Percentiles rank a stretch among this genome's conserved stretches.
These are phyloP conservation scores for Papilio glaucus DNA, from an alignment of 1,140 invertebrate species.

Conservation along the genomic window DNA sequence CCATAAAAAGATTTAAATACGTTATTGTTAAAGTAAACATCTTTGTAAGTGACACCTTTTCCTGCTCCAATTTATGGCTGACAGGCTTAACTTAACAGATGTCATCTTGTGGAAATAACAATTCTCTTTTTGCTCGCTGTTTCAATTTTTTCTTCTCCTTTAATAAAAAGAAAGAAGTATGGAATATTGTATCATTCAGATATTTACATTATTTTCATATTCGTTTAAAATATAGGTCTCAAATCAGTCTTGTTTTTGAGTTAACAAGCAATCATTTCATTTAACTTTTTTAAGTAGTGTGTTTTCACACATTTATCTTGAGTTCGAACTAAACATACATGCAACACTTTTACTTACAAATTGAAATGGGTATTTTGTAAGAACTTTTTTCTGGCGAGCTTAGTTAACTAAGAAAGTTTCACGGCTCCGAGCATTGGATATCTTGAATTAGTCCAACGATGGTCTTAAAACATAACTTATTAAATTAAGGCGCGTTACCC, in stretches of 20 bases:
- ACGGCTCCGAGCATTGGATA: slow-evolving; percentile 39
- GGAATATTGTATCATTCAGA: neutral
- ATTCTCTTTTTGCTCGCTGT: neutral
- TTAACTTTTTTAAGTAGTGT: no score
- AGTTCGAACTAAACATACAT: no score
- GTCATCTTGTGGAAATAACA: slow-evolving; percentile 16
- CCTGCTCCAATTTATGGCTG: neutral
- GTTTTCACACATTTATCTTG: no score
- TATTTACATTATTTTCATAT: no score
- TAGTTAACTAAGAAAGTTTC: slow-evolving; percentile 12
- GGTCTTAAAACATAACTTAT: slow-evolving; percentile 51
- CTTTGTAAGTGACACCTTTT: slow-evolving; percentile 17
- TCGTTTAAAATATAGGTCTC: no score
- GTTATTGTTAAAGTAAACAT: neutral
- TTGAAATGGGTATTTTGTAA: neutral
- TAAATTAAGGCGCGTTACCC: slow-evolving; percentile 49
- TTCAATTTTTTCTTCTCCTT: neutral
- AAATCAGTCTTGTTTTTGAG: no score
- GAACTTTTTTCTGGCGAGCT: neutral
- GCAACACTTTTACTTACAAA: no score
- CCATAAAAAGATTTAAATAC: no score
- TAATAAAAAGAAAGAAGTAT: neutral
- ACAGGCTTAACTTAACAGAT: slow-evolving; percentile 15
- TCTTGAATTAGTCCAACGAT: slow-evolving; percentile 15
- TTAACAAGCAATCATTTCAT: no score